Percentiles rank a stretch among this genome's conserved stretches.
phyloP scores from a whole-genome alignment of 2,888 invertebrate genomes.

The Harpalus rufipes region DNA sequence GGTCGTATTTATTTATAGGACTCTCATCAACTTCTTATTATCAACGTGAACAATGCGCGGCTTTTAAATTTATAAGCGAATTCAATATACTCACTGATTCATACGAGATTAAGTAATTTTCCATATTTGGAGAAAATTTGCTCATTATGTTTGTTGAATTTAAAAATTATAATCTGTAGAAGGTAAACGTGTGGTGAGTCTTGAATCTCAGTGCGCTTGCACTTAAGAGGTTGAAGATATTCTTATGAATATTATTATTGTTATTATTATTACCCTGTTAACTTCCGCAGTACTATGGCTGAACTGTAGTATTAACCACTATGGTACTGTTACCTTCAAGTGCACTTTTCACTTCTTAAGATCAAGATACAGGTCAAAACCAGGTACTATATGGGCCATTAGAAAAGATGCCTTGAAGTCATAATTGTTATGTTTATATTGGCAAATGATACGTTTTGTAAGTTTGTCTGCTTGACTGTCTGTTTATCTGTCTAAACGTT shows the following conservation, averaged over 20 bases:
- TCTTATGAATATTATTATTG: not conserved
- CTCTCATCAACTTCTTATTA: not conserved
- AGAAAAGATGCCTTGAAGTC: no score
- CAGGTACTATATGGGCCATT: no score
- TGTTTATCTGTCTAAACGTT: no score
- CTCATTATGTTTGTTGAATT: conserved; percentile 23
- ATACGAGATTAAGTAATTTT: conserved; percentile 18
- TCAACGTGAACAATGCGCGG: not conserved
- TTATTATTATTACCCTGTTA: no score
- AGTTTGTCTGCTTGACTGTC: no score
- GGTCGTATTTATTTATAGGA: conserved; percentile 23
- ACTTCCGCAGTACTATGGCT: no score
- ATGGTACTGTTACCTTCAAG: no score
- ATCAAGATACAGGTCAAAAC: no score
- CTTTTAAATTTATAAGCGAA: conserved; percentile 4
- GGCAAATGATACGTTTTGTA: no score
- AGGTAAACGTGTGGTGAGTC: conserved; percentile 11
- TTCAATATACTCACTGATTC: conserved; percentile 1
- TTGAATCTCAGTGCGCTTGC: not conserved
- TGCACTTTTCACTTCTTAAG: no score
- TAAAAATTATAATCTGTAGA: not conserved
- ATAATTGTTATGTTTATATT: no score
- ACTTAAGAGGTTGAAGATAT: not conserved
- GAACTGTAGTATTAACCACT: no score
- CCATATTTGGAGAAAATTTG: conserved; percentile 23